These are phyloP conservation scores for Pomacea canaliculata DNA, from an alignment of 2,888 invertebrate genomes.

Conservation along the genomic window DNA sequence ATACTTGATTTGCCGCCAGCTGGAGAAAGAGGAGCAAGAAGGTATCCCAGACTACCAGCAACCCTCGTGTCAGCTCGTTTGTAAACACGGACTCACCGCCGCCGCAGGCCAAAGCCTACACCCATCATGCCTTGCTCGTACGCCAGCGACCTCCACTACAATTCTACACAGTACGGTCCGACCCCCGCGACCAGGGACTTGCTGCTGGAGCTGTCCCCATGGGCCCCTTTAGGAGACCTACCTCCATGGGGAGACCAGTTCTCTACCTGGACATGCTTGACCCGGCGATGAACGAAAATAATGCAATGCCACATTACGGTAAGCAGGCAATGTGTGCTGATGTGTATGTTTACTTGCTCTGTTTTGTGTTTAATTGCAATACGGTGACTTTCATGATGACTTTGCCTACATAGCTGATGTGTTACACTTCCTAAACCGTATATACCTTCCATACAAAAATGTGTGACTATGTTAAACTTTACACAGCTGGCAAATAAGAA, in stretches of 20 bases:
- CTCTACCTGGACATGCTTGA: conserved; percentile 30
- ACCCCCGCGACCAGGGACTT: conserved; percentile 25
- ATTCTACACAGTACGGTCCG: conserved; percentile 35
- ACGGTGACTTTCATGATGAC: no score
- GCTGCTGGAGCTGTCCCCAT: not conserved
- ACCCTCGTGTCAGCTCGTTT: no score
- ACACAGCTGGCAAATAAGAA: no score
- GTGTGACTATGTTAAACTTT: no score
- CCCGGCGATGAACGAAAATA: not conserved
- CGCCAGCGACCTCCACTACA: conserved; percentile 31
- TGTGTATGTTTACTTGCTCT: not conserved
- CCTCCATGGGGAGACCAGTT: conserved; percentile 30
- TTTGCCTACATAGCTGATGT: no score
- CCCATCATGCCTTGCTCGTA: conserved; percentile 24
- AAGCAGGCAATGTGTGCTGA: not conserved
- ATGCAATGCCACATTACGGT: not conserved
- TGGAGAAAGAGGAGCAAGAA: no score
- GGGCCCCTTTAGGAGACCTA: not conserved
- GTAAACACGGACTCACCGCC: no score
- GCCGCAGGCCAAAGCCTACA: conserved; percentile 24
- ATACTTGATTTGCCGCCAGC: no score
- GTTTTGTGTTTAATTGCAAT: not conserved
- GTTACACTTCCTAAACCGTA: no score
- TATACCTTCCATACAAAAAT: no score
- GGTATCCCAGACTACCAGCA: no score